A percentile compares a stretch with the other conserved stretches of the same genome.
Conservation (phyloP, 1,140 invertebrate species). For the Geopemphigus sp. region DNA sequence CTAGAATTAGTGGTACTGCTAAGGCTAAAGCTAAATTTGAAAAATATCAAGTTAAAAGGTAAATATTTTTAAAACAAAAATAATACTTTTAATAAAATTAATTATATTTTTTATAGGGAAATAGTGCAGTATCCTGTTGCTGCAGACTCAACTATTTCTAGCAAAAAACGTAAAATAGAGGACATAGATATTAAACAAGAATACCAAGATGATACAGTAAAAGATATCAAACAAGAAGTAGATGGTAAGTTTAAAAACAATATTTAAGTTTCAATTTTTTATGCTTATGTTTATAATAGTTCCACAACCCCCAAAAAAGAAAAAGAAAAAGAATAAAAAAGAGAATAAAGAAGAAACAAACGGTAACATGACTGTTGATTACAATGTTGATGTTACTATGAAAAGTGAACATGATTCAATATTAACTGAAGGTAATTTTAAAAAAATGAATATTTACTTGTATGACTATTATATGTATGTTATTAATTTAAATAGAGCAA, state of each 20-base stretch:
- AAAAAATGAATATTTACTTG: background rate
- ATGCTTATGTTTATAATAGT: background rate
- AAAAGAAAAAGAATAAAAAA: slow-evolving; percentile 39
- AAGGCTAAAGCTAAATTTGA: slow-evolving; percentile 85
- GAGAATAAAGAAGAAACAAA: slow-evolving; percentile 32
- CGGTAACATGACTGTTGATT: background rate
- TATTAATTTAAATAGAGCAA: slow-evolving; percentile 4
- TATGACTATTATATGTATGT: background rate
- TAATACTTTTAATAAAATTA: slow-evolving; percentile 49
- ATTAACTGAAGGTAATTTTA: slow-evolving; percentile 4
- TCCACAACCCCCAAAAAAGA: slow-evolving; percentile 35
- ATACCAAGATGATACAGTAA: slow-evolving; percentile 53
- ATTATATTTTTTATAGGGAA: slow-evolving; percentile 59
- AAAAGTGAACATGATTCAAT: slow-evolving; percentile 44
- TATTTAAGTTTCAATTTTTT: background rate
- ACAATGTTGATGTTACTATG: background rate
- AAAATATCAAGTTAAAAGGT: slow-evolving; percentile 82
- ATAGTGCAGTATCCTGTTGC: slow-evolving; percentile 64
- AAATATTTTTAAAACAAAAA: slow-evolving; percentile 50
- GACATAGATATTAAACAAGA: slow-evolving; percentile 60
- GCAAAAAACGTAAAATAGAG: slow-evolving; percentile 55
- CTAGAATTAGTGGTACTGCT: slow-evolving; percentile 80
- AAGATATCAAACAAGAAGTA: slow-evolving; percentile 21
- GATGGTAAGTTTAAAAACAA: background rate
- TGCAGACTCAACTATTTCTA: slow-evolving; percentile 63